phyloP scores from a whole-genome alignment of 2,888 invertebrate species.

The Microctonus brassicae region DNA sequence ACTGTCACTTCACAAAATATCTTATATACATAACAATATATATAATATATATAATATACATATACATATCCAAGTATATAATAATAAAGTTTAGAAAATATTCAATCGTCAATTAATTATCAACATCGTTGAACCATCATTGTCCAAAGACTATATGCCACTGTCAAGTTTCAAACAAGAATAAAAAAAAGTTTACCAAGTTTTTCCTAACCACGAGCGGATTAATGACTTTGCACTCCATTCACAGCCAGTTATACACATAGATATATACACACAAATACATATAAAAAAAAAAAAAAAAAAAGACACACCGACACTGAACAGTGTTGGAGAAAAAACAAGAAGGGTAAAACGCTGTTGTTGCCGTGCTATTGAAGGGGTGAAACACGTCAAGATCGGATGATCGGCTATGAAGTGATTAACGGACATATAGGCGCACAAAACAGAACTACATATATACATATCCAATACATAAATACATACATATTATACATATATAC shows the following conservation, averaged over 20 bases:
- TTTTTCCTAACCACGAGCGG: not conserved
- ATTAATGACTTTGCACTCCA: not conserved
- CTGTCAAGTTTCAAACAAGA: not conserved
- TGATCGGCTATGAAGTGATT: constrained; percentile 7
- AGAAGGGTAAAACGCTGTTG: not conserved
- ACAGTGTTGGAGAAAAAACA: not conserved
- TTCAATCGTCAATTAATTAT: not conserved
- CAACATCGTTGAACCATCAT: not conserved
- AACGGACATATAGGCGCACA: not conserved
- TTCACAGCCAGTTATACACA: too few relatives aligned
- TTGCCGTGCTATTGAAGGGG: not conserved
- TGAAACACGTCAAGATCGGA: constrained; percentile 11
- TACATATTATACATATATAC: not conserved
- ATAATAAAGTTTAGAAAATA: not conserved
- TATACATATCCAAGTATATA: not conserved
- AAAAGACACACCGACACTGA: not conserved
- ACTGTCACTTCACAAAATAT: too few relatives aligned
- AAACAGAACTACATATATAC: too few relatives aligned
- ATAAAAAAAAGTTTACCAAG: not conserved
- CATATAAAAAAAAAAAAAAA: not conserved
- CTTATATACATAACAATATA: too few relatives aligned
- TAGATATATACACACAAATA: not conserved
- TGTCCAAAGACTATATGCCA: not conserved
- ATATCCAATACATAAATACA: not conserved
- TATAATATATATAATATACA: too few relatives aligned